These are phyloP conservation scores for Orchesella cincta DNA, from an alignment of 1,140 invertebrate species.

Conservation along the genomic window DNA sequence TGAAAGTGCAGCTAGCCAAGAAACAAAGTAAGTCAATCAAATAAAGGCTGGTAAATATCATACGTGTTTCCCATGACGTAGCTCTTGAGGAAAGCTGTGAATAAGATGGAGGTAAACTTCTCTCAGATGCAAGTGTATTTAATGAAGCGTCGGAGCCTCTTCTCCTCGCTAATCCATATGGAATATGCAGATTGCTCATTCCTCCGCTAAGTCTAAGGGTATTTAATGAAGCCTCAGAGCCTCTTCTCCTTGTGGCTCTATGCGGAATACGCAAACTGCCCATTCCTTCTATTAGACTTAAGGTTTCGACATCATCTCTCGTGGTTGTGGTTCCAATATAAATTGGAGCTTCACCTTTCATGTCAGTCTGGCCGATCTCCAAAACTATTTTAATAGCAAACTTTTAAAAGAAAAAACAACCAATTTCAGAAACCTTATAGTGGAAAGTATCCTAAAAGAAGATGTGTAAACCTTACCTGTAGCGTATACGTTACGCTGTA, in stretches of 20 bases:
- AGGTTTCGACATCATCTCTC: not conserved
- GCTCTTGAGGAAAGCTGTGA: not conserved
- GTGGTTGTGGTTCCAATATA: constrained; percentile 21
- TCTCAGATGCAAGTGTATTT: not conserved
- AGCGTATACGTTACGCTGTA: not conserved
- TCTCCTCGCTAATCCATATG: not conserved
- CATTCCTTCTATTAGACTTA: too few species aligned
- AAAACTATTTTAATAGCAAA: constrained; percentile 13
- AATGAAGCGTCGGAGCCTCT: not conserved
- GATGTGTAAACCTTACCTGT: too few species aligned
- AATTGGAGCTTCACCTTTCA: constrained; percentile 8
- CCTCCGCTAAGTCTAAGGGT: too few species aligned
- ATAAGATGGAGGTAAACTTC: constrained; percentile 1
- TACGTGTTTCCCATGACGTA: constrained; percentile 2
- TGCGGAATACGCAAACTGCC: not conserved
- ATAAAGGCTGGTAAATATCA: not conserved
- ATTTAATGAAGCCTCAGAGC: not conserved
- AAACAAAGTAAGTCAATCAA: not conserved
- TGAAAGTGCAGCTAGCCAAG: too few species aligned
- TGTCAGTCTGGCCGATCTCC: not conserved
- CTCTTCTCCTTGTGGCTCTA: not conserved
- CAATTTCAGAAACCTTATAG: too few species aligned
- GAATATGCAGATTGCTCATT: constrained; percentile 7
- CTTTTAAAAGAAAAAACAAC: too few species aligned
- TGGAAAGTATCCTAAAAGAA: too few species aligned